Evolutionary conservation across 1,140 invertebrate genomes (phyloP).

Genomic region (Drosophila kikkawai): DNA sequence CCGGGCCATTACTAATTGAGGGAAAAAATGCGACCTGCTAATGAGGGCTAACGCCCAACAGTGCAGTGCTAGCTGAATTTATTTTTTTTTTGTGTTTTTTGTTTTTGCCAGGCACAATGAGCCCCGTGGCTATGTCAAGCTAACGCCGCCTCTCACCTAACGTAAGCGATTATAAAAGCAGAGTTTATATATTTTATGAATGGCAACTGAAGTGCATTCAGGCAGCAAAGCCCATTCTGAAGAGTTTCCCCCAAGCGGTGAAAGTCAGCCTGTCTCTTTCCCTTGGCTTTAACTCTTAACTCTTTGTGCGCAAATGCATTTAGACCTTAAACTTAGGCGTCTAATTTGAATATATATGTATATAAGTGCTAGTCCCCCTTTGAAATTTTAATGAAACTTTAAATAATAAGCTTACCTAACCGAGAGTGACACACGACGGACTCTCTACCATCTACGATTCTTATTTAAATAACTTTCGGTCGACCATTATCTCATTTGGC

Average conservation of each 20-base stretch:
- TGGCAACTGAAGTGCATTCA: constrained; percentile 16
- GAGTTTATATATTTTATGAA: constrained; percentile 7
- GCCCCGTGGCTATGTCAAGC: constrained; percentile 3
- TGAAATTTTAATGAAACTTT: constrained; percentile 31
- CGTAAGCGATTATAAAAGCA: constrained; percentile 7
- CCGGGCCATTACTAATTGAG: constrained; percentile 18
- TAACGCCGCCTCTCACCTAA: constrained; percentile 1
- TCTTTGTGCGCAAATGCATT: constrained; percentile 23
- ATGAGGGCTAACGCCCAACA: constrained; percentile 12
- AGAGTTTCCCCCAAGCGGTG: constrained; percentile 4
- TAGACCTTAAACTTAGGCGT: constrained; percentile 2
- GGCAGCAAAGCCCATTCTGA: constrained; percentile 14
- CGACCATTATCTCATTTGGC: constrained; percentile 33
- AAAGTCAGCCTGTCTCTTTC: constrained; percentile 3
- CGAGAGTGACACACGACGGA: constrained; percentile 8
- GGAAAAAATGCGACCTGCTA: constrained; percentile 11
- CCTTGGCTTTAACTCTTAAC: constrained; percentile 8
- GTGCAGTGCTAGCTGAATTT: neutral
- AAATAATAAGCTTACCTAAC: constrained; percentile 35
- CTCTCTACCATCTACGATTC: constrained; percentile 15
- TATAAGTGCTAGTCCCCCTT: neutral
- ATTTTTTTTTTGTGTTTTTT: neutral
- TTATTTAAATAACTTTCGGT: constrained; percentile 33
- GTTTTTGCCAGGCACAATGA: neutral
- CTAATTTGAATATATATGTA: constrained; percentile 14